Percentiles rank a stretch among this genome's conserved stretches.
phyloP scores from a whole-genome alignment of 2,797 vertebrate species.

The Phoeniculus purpureus region DNA sequence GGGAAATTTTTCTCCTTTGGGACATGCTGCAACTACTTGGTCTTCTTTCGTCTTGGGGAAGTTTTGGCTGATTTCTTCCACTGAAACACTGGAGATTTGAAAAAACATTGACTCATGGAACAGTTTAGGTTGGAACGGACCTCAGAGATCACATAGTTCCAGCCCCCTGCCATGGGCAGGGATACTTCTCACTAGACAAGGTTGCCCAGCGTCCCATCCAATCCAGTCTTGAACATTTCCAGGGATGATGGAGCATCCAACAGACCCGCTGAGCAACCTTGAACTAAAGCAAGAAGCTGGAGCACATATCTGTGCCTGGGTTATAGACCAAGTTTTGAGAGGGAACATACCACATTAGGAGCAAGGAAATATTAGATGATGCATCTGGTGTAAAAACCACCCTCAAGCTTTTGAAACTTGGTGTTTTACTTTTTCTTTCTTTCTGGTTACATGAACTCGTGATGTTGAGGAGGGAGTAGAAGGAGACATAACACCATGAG shows the following conservation, averaged over 20 bases:
- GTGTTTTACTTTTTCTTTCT: slow-evolving; percentile 8
- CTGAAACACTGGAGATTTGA: neutral
- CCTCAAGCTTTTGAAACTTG: neutral
- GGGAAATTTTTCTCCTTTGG: neutral
- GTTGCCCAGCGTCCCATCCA: too few relatives aligned
- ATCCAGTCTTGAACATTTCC: too few relatives aligned
- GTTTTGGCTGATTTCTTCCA: neutral
- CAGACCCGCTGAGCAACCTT: neutral
- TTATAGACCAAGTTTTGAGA: neutral
- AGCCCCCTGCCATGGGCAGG: too few relatives aligned
- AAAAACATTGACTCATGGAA: neutral
- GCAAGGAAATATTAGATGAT: neutral
- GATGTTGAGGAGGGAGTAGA: neutral
- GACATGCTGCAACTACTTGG: neutral
- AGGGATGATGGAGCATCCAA: too few relatives aligned
- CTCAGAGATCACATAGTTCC: too few relatives aligned
- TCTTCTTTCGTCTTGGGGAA: neutral
- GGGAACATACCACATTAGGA: neutral
- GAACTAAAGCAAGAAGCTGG: neutral
- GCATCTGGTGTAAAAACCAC: neutral
- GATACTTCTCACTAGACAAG: too few relatives aligned
- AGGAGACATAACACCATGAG: neutral
- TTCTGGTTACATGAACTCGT: neutral
- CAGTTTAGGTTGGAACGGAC: too few relatives aligned
- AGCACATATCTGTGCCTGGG: neutral